Base-by-base conservation (phyloP, 2,797 vertebrate genomes). In the Etheostoma perlongum region DNA sequence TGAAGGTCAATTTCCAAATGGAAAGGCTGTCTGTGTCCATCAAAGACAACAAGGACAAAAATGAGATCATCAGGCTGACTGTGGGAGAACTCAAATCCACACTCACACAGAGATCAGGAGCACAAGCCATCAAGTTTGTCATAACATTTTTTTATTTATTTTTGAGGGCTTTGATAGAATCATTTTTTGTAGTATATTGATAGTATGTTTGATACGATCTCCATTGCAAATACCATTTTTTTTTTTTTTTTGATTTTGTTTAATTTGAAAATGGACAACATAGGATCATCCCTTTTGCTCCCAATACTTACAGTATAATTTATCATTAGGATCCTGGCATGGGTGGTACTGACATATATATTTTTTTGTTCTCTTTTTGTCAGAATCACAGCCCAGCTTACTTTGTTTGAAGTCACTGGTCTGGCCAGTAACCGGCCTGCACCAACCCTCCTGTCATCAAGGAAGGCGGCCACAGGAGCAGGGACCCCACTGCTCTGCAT, bases 41-140 rank as follows among this genome's bases (percentile, higher is more conserved):
- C 86, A 96, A 96, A 91, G 97, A 98, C 91, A 89, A 94, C 54
- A 92, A 90, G 64, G 93, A 95, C 85, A 95, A 93, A 80, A 91
- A 96, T 16, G 95, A 97, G 79, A 94, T 99, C 74, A 93, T 99
- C 90, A 95, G 94, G 80, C 89, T 98, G 88, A 95, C 97, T 18
- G 94, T 99, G 72, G 92, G 93, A 81, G 96, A 96, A 86, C 94
- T 99, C 74, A 94, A 94, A 87, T 96, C 96, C 66, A 92, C 90
- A 19, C 93, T 99, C 85, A 95, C 96, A 1, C 98, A 99, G 81
- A 96, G 98, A 85, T 94, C 98, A n/a, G 97, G 97, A 81, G 98
- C 97, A 77, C 97, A 99, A 94, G 97, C 98, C 87, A 89, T 98
- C 80, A 98, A 96, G 98, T 99, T 89, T 47, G 93, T 52, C 54